phyloP scores from a whole-genome alignment of 2,113 vertebrate genomes.

The Tychaedon coryphoeus region DNA sequence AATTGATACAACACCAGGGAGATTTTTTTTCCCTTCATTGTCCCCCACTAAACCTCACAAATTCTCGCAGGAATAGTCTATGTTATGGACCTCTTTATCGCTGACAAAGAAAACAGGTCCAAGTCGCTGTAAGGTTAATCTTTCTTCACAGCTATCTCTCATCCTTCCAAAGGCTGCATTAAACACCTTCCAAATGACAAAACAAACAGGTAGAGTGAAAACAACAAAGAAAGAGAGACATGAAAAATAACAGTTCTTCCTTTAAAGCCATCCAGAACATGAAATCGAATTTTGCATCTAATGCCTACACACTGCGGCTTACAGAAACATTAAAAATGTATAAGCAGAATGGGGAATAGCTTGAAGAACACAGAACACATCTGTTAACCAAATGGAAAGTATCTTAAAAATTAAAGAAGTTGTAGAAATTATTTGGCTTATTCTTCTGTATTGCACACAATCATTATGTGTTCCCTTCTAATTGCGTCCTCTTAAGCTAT shows the following conservation, averaged over 20 bases:
- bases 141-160: neutral
- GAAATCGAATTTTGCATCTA: neutral
- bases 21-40: accelerated
- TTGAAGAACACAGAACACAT: conserved; percentile 26
- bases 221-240: neutral
- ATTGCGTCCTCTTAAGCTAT: conserved; percentile 10
- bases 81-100: neutral
- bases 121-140: neutral
- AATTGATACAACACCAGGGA: neutral
- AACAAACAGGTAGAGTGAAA: neutral
- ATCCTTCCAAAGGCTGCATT: neutral
- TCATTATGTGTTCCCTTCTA: neutral
- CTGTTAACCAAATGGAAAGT: conserved; percentile 45
- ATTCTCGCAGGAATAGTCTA: neutral
- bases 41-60: neutral
- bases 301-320: neutral
- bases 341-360: conserved; percentile 25
- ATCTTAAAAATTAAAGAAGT: conserved; percentile 56
- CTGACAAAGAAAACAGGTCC: neutral
- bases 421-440: conserved; percentile 29
- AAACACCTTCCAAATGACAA: neutral
- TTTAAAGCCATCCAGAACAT: neutral
- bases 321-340: conserved; percentile 54
- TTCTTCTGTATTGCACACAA: neutral
- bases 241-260: neutral